Evolutionary conservation across 2,888 invertebrate species (phyloP).

Genomic region (Reticulitermes lucifugus): DNA sequence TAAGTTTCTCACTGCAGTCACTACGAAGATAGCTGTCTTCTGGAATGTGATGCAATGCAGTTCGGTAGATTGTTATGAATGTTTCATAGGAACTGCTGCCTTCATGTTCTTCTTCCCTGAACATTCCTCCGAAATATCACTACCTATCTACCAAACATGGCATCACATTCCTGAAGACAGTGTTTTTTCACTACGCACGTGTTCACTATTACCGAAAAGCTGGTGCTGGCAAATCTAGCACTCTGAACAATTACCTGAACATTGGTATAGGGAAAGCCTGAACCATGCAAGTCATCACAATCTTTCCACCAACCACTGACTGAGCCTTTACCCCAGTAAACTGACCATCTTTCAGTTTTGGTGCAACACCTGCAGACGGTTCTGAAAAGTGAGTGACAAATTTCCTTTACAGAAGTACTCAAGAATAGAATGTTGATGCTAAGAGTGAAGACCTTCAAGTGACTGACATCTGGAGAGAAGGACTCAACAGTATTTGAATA

Average conservation of each 20-base stretch:
- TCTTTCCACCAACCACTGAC: conserved; percentile 57
- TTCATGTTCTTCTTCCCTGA: too few relatives aligned
- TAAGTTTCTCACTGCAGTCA: too few relatives aligned
- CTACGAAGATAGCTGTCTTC: too few relatives aligned
- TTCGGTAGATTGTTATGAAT: too few relatives aligned
- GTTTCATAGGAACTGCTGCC: too few relatives aligned
- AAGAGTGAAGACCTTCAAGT: not conserved
- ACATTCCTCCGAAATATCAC: too few relatives aligned
- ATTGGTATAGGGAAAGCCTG: conserved; percentile 68
- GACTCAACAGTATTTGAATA: not conserved
- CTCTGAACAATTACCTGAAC: conserved; percentile 63
- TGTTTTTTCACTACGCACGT: too few relatives aligned
- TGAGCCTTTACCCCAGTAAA: conserved; percentile 55
- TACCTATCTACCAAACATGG: too few relatives aligned
- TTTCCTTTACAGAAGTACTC: not conserved
- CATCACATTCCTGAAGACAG: too few relatives aligned
- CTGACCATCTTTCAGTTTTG: conserved; percentile 57
- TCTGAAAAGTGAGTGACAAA: conserved; percentile 54
- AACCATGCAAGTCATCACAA: conserved; percentile 68
- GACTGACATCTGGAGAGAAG: not conserved
- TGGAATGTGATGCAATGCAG: too few relatives aligned
- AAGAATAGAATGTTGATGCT: not conserved
- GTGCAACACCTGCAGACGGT: conserved; percentile 56
- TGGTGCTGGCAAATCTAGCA: not conserved
- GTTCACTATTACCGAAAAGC: not conserved